Evolutionary conservation across 2,113 vertebrate genomes (phyloP).

Genomic region (Lagopus muta): DNA sequence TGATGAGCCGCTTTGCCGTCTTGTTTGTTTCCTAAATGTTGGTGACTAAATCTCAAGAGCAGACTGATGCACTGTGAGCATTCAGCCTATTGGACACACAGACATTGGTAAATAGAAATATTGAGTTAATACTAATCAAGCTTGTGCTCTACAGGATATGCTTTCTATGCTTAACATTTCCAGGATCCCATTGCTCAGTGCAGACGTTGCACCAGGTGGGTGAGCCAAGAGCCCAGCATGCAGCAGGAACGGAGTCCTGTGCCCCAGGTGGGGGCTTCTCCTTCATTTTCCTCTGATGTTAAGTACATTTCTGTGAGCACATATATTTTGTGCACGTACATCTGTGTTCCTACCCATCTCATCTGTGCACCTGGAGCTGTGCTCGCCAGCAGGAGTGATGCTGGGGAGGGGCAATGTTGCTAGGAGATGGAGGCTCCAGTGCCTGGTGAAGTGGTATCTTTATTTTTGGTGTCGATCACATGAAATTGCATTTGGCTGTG

Average conservation of each 20-base stretch:
- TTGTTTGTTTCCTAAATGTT: neutral
- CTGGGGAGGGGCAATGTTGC: constrained; percentile 47
- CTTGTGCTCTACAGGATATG: neutral
- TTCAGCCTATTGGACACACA: neutral
- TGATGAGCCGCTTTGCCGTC: neutral
- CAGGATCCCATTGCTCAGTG: neutral
- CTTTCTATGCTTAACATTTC: neutral
- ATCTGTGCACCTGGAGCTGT: neutral
- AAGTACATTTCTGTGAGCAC: neutral
- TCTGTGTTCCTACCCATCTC: neutral
- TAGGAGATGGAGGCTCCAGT: constrained; percentile 56
- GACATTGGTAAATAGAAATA: neutral
- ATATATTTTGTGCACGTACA: neutral
- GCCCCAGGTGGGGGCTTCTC: neutral
- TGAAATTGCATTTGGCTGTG: constrained; percentile 1
- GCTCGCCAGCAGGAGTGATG: neutral
- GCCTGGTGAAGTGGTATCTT: constrained; percentile 5
- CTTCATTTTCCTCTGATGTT: neutral
- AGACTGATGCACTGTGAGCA: accelerated
- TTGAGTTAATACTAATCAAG: neutral
- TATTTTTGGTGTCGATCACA: constrained; percentile 44
- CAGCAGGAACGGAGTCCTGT: neutral
- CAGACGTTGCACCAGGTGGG: neutral
- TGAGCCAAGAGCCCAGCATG: neutral
- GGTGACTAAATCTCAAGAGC: neutral